phyloP scores from a whole-genome alignment of 2,888 invertebrate species.

The Dioctria linearis region DNA sequence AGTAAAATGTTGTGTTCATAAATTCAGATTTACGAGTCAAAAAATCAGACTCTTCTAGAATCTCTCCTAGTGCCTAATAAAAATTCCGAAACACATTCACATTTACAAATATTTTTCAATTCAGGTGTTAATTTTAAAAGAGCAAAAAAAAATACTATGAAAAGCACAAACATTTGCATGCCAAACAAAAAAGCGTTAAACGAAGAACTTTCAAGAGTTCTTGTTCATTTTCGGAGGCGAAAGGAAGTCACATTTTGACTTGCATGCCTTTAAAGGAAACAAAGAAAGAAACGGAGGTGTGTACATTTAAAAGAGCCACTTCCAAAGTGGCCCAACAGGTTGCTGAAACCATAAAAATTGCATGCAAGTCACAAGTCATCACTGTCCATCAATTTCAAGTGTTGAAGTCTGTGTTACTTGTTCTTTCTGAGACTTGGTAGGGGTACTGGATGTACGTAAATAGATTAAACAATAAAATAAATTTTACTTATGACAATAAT shows the following conservation, averaged over 20 bases:
- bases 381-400: conserved; percentile 26
- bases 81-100: conserved; percentile 10
- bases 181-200: conserved; percentile 30
- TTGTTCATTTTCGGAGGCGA: conserved; percentile 7
- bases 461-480: neutral
- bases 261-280: conserved; percentile 3
- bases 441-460: neutral
- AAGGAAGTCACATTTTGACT: conserved; percentile 9
- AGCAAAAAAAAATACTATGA: conserved; percentile 21
- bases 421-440: neutral
- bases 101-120: conserved; percentile 11
- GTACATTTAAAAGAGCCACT: conserved; percentile 14
- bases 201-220: conserved; percentile 13
- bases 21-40: no score
- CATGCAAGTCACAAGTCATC: conserved; percentile 44
- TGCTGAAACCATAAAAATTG: conserved; percentile 37
- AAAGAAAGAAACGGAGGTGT: conserved; percentile 30
- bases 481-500: no score
- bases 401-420: conserved; percentile 26
- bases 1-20: no score
- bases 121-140: conserved; percentile 26
- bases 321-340: conserved; percentile 38
- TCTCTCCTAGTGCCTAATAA: neutral
- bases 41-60: no score
- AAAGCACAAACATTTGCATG: conserved; percentile 41